These are phyloP conservation scores for Conops quadrifasciatus DNA, from an alignment of 2,888 invertebrate genomes.

Conservation along the genomic window DNA sequence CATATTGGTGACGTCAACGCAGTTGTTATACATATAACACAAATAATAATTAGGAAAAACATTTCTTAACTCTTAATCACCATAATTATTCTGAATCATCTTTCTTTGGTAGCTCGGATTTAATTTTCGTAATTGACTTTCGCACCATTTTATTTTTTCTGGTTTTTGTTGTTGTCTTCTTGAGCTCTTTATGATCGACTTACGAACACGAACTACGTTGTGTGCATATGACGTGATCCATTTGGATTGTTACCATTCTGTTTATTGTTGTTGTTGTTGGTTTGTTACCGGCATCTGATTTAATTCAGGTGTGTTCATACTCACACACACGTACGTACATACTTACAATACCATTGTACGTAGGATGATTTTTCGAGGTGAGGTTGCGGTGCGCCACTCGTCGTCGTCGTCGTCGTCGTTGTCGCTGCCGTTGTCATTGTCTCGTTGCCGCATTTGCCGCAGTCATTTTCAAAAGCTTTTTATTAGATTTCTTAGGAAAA, in stretches of 20 bases:
- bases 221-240: conserved; percentile 28
- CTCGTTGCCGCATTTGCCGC: too few relatives aligned
- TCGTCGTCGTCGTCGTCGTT: too few relatives aligned
- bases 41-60: background rate
- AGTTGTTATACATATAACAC: background rate
- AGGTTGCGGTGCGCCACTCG: too few relatives aligned
- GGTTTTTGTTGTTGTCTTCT: background rate
- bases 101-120: conserved; percentile 23
- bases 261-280: conserved; percentile 16
- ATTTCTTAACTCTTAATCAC: background rate
- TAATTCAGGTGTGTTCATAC: conserved; percentile 49
- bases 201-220: too few relatives aligned
- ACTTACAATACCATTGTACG: conserved; percentile 16
- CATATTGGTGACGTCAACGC: conserved; percentile 13
- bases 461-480: conserved; percentile 13
- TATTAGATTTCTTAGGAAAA: conserved; percentile 20
- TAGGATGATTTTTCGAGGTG: conserved; percentile 34
- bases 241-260: too few relatives aligned
- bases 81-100: conserved; percentile 20
- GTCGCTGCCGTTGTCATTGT: too few relatives aligned
- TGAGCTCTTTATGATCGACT: too few relatives aligned
- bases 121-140: conserved; percentile 20
- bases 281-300: conserved; percentile 45
- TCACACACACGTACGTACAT: conserved; percentile 12
- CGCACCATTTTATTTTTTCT: conserved; percentile 13